These are phyloP conservation scores for Andrena minutula DNA, from an alignment of 2,888 invertebrate genomes.

Conservation along the genomic window DNA sequence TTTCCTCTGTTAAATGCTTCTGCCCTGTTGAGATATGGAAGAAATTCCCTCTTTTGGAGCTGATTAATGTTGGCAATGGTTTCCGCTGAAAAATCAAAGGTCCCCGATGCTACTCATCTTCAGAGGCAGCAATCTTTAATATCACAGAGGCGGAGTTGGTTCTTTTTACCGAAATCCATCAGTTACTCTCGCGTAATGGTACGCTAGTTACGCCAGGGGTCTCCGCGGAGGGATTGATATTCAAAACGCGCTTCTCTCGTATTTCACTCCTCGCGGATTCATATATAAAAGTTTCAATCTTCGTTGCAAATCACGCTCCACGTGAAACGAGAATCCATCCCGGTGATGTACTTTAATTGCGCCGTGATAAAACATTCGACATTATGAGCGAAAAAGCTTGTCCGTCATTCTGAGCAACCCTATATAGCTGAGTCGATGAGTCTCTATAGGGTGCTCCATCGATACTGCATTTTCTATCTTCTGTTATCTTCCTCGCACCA, in stretches of 20 bases:
- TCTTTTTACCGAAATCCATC: conserved; percentile 13
- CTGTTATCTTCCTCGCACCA: neutral
- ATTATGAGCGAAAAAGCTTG: conserved; percentile 11
- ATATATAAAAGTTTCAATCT: neutral
- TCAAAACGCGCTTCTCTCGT: conserved; percentile 14
- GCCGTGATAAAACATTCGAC: conserved; percentile 21
- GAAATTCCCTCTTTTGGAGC: neutral
- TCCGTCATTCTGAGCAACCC: neutral
- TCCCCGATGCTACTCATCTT: neutral
- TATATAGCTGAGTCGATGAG: neutral
- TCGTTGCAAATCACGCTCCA: neutral
- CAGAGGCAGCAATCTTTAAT: neutral
- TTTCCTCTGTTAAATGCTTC: neutral
- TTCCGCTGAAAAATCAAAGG: conserved; percentile 1
- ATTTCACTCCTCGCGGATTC: neutral
- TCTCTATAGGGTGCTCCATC: conserved; percentile 11
- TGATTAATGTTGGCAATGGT: neutral
- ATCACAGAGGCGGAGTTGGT: neutral
- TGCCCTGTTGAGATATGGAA: neutral
- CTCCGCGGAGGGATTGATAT: conserved; percentile 15
- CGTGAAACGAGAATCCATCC: neutral
- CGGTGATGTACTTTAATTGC: conserved; percentile 28
- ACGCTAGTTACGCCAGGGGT: neutral
- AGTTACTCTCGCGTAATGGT: neutral
- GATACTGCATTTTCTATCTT: conserved; percentile 8